Base-by-base conservation (phyloP, 2,888 invertebrate species). In the Eupelmus urozonus region DNA sequence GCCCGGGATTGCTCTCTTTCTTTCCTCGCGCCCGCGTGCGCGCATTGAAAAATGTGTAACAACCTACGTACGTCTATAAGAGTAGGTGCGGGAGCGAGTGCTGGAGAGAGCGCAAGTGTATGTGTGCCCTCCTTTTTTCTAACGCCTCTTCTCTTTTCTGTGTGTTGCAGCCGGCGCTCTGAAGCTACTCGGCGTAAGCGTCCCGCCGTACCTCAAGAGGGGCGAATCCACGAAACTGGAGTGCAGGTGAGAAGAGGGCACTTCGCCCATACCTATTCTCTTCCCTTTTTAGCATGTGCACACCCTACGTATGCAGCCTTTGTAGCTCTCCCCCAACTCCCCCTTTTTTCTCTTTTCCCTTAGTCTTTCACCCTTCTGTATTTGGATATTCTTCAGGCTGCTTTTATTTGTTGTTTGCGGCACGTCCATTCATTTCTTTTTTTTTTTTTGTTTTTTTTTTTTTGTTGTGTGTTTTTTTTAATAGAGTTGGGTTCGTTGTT, bases 211-310 rank as follows among this genome's bases (percentile, higher is more conserved):
- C 84, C 89, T 89, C 81, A 81, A 88, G 63, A 87, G 85, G 80
- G 91, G 90, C 80, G 88, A 90, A 80, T 88, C 84, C 80, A 90
- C 90, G 42, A 85, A 87, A 71, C 89, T 92, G 71, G 87, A 90
- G 82, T 92, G 92, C 88, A 88, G 90, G 89, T 89, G 83, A 89
- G 88, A n/a, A n/a, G n/a, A 80, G 83, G 53, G 18, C 59, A 73
- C 69, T 80, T 76, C n/a, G 76, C 55, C 66, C 18, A 34, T 53
- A 74, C 59, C 57, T 49, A 63, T 34, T 0, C n/a, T 59, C 4
- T 51, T 53, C 53, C 5, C 7, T 63, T 9, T 16, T 45, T 16
- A 34, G 16, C 34, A 16, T 60, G 16, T 49, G 45, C 5, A 1
- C 20, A 16, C 16, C 13, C 16, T 34, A n/a, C n/a, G 13, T n/a